A percentile compares a stretch with the other conserved stretches of the same genome.
These are phyloP conservation scores for Tragelaphus buxtoni DNA, from an alignment of 2,113 vertebrate genomes.

Conservation along the genomic window DNA sequence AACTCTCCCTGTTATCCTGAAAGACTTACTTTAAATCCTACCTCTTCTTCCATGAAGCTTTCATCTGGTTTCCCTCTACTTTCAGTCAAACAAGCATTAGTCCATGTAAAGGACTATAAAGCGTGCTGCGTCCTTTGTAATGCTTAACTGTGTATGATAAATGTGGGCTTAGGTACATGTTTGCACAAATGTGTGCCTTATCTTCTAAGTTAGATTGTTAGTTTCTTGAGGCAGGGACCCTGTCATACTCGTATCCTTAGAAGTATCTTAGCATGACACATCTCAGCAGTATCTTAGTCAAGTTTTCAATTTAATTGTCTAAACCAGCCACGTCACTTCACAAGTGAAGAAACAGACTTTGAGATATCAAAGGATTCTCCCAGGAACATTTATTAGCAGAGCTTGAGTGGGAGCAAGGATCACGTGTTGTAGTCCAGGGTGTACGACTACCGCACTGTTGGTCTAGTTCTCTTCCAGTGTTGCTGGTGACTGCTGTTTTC, in stretches of 20 bases:
- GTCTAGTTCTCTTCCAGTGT: not conserved
- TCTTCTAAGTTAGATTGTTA: not conserved
- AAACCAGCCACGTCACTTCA: not conserved
- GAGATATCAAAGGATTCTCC: not conserved
- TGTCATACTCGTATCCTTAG: not conserved
- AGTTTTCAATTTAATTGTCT: not conserved
- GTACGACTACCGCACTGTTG: not conserved
- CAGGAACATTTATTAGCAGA: not conserved
- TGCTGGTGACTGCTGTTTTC: not conserved
- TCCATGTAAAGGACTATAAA: not conserved
- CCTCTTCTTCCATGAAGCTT: not conserved
- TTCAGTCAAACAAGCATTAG: not conserved
- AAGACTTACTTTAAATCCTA: not conserved
- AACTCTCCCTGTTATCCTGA: not conserved
- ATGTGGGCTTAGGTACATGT: not conserved
- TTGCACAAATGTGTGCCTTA: not conserved
- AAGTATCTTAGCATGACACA: not conserved
- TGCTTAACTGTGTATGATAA: not conserved
- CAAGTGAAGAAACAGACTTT: not conserved
- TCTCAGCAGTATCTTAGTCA: not conserved
- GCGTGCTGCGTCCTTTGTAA: not conserved
- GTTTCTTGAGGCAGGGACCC: not conserved
- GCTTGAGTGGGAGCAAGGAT: not conserved
- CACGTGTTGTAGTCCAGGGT: not conserved
- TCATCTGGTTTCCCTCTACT: not conserved